Conservation (phyloP, 1,140 invertebrate species). For the Stegodyphus dumicola region DNA sequence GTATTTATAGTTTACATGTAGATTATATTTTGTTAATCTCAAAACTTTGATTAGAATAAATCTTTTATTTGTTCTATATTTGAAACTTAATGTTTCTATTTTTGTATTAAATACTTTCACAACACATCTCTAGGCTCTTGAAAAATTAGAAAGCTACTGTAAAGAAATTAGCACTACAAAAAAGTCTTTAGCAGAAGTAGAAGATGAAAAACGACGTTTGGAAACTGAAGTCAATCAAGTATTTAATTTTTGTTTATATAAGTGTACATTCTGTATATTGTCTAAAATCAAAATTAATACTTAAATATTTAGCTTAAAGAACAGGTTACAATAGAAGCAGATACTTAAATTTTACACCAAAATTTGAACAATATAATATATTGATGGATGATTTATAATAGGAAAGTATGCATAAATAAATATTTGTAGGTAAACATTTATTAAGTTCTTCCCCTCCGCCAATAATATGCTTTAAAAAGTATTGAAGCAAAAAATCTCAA, state of each 20-base stretch:
- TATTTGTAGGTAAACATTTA: too few species aligned
- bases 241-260: constrained; percentile 6
- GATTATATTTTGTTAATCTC: background rate
- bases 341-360: background rate
- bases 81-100: background rate
- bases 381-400: too few species aligned
- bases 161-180: constrained; percentile 83
- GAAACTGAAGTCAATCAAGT: constrained; percentile 81
- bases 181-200: constrained; percentile 78
- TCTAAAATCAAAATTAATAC: background rate
- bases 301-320: background rate
- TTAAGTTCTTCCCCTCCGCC: too few species aligned
- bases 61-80: background rate
- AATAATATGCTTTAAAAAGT: too few species aligned
- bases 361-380: too few species aligned
- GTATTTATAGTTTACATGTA: constrained; percentile 9
- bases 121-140: constrained; percentile 73
- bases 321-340: background rate
- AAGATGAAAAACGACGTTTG: constrained; percentile 86
- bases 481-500: too few species aligned
- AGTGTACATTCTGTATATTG: background rate
- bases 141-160: constrained; percentile 81
- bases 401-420: too few species aligned
- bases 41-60: background rate
- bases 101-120: background rate